Percentiles rank a stretch among this genome's conserved stretches.
Evolutionary conservation across 2,797 vertebrate species (phyloP).

Genomic region (Merluccius polli): DNA sequence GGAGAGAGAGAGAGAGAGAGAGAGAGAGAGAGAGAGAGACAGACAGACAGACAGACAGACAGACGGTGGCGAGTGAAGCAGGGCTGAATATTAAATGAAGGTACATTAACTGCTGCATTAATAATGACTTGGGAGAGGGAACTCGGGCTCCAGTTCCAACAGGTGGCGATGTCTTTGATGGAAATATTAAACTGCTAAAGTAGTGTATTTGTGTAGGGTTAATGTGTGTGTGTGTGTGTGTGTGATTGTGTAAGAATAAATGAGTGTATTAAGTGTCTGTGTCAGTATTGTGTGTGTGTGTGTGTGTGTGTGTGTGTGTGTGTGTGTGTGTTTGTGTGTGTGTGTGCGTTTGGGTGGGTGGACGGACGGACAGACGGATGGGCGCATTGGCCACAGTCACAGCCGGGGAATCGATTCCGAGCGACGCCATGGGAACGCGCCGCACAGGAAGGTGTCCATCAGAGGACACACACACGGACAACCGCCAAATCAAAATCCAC

Average conservation of each 20-base stretch:
- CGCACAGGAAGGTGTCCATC: not conserved
- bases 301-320: slow-evolving; percentile 21
- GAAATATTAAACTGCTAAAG: not conserved
- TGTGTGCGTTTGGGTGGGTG: not conserved
- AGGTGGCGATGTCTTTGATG: slow-evolving; percentile 15
- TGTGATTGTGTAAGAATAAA: not conserved
- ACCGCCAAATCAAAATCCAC: not conserved
- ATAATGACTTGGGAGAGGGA: slow-evolving; percentile 18
- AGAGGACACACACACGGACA: not conserved
- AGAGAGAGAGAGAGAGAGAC: not conserved
- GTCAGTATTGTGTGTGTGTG: slow-evolving; percentile 3
- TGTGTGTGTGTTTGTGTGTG: slow-evolving; percentile 3
- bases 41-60: no score
- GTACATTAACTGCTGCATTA: slow-evolving; percentile 14
- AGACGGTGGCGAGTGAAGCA: not conserved
- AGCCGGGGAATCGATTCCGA: not conserved
- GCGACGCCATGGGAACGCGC: not conserved
- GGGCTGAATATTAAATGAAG: slow-evolving; percentile 7
- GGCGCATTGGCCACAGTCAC: not conserved
- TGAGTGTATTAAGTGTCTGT: not conserved
- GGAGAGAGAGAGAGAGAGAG: no score
- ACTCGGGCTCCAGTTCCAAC: not conserved
- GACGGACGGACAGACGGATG: not conserved
- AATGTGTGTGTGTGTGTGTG: not conserved
- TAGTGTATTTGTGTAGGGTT: not conserved